Percentiles rank a stretch among this genome's conserved stretches.
These are phyloP conservation scores for Latrodectus hesperus DNA, from an alignment of 2,888 invertebrate genomes.

Conservation along the genomic window DNA sequence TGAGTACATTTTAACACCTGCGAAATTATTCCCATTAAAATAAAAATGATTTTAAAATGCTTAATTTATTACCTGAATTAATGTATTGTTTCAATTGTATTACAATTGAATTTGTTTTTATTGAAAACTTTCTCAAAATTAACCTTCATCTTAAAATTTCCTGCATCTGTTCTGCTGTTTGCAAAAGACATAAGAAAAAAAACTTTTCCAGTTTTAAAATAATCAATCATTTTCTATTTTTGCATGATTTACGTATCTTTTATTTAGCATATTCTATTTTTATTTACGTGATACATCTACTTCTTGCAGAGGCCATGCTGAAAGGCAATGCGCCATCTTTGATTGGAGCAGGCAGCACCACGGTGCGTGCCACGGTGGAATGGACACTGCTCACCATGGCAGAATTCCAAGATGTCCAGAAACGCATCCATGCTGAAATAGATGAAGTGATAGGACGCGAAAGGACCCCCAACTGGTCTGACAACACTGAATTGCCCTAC, in stretches of 20 bases:
- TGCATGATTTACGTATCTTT: not conserved
- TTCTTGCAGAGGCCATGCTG: constrained; percentile 58
- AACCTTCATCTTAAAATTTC: no score
- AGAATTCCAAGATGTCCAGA: constrained; percentile 79
- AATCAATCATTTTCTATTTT: no score
- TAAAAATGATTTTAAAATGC: no score
- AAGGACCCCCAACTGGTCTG: constrained; percentile 78
- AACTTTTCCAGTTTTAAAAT: no score
- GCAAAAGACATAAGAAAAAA: no score
- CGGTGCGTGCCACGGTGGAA: constrained; percentile 69
- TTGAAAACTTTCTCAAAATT: no score
- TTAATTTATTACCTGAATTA: no score
- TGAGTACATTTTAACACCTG: no score
- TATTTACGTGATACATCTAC: not conserved
- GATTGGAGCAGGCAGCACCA: constrained; percentile 71
- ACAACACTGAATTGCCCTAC: constrained; percentile 84
- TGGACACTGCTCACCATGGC: constrained; percentile 79
- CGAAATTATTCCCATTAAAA: no score
- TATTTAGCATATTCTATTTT: not conserved
- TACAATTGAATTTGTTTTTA: no score
- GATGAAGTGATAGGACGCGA: constrained; percentile 79
- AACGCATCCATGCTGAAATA: constrained; percentile 79
- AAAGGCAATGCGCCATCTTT: constrained; percentile 70
- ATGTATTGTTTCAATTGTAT: no score
- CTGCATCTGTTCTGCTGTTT: no score